Base-by-base conservation (phyloP, 2,888 invertebrate genomes). In the Trachelus stipa region DNA sequence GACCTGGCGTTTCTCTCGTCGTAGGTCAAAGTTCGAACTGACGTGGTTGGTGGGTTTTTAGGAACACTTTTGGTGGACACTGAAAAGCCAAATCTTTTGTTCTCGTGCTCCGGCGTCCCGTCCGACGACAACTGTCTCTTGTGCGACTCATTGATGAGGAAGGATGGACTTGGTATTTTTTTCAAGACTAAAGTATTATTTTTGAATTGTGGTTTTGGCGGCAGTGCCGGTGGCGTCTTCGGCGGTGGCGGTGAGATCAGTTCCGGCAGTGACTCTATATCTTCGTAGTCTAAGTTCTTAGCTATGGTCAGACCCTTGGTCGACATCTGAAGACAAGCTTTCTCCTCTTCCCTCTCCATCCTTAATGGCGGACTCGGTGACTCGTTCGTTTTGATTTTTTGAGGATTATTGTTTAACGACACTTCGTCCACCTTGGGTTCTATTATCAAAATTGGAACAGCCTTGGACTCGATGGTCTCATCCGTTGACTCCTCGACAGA, bases 141-240 rank as follows among this genome's bases (percentile, higher is more conserved):
- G 1, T 84, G 85, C 0, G 88, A 87, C 69, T 91, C 91, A 75
- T 91, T 87, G 71, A 91, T 91, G 31, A 91, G 82, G 68, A 91
- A 91, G n/a, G 91, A 91, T 0, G 91, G 91, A 83, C 91, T 91
- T 2, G 91, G 91, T 30, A 91, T 91, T 73, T 91, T 91, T 77
- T 91, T 91, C 34, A 91, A 80, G 4, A 90, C 86, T 12, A 91
- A 76, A 1, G 91, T 90, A 75, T 89, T 91, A 73, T 87, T 89
- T 31, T 85, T 80, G 74, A 88, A 89, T 34, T 87, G 87, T 86
- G 96, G 96, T 92, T 96, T 96, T 73, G 96, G 95, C 80, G 96
- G 96, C 89, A 97, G 92, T 77, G 96, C 96, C 79, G 96, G 96
- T 83, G 93, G 93, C 81, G 94, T 94, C 91, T 94, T 94, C 79